Evolutionary conservation across 2,113 vertebrate genomes (phyloP).

Genomic region (Hemibagrus wyckioides): DNA sequence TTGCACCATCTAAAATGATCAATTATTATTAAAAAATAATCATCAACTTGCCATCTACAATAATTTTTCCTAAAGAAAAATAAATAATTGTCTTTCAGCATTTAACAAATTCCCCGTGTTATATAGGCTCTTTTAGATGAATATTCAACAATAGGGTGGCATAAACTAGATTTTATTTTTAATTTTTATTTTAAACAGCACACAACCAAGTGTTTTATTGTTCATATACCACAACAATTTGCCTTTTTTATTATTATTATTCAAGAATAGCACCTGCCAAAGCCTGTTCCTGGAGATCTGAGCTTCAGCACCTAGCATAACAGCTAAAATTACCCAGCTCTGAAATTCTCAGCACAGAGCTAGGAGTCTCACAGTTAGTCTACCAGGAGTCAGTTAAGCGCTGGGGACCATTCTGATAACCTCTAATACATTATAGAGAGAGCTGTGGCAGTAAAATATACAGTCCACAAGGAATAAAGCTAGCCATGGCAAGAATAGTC

Average conservation of each 20-base stretch:
- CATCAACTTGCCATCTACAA: not conserved
- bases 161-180: not conserved
- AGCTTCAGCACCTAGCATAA: not conserved
- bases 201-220: not conserved
- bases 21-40: no score
- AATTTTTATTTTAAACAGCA: not conserved
- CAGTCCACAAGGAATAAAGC: not conserved
- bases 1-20: not conserved
- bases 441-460: not conserved
- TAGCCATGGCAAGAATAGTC: not conserved
- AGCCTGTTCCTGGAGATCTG: not conserved
- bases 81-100: not conserved
- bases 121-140: not conserved
- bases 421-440: not conserved
- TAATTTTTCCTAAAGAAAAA: not conserved
- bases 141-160: not conserved
- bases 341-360: not conserved
- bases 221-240: not conserved
- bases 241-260: not conserved
- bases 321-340: not conserved
- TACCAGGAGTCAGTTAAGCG: not conserved
- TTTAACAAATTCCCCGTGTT: not conserved
- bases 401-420: not conserved
- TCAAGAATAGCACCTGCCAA: not conserved
- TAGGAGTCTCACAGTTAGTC: not conserved